phyloP scores from a whole-genome alignment of 2,113 vertebrate genomes.

The Archilochus colubris region DNA sequence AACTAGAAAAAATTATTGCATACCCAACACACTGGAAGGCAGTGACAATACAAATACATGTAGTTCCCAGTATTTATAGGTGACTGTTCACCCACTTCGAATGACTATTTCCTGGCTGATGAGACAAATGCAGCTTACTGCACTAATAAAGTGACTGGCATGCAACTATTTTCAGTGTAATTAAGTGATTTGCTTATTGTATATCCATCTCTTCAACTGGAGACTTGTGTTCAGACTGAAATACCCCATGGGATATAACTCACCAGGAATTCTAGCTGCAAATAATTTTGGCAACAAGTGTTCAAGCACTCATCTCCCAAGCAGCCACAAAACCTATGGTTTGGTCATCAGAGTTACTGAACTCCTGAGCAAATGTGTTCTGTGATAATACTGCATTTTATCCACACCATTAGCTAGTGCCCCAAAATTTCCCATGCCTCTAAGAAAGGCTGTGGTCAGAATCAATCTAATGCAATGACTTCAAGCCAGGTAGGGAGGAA shows the following conservation, averaged over 20 bases:
- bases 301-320: background rate
- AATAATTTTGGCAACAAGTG: background rate
- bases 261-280: constrained; percentile 11
- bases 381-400: background rate
- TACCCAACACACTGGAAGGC: background rate
- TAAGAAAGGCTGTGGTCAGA: background rate
- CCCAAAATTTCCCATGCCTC: background rate
- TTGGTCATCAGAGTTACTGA: background rate
- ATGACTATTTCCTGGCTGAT: background rate
- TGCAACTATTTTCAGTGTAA: constrained; percentile 20
- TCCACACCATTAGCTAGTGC: background rate
- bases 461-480: background rate
- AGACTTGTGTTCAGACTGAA: background rate
- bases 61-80: background rate
- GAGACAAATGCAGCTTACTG: background rate
- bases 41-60: background rate
- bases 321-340: background rate
- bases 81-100: background rate
- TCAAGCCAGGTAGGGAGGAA: background rate
- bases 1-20: background rate
- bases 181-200: constrained; percentile 31
- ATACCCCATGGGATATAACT: background rate
- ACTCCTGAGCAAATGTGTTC: background rate
- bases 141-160: background rate
- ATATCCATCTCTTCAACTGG: background rate